A percentile compares a stretch with the other conserved stretches of the same genome.
These are phyloP conservation scores for Perodicticus potto DNA, from an alignment of 2,797 vertebrate genomes.

Conservation along the genomic window DNA sequence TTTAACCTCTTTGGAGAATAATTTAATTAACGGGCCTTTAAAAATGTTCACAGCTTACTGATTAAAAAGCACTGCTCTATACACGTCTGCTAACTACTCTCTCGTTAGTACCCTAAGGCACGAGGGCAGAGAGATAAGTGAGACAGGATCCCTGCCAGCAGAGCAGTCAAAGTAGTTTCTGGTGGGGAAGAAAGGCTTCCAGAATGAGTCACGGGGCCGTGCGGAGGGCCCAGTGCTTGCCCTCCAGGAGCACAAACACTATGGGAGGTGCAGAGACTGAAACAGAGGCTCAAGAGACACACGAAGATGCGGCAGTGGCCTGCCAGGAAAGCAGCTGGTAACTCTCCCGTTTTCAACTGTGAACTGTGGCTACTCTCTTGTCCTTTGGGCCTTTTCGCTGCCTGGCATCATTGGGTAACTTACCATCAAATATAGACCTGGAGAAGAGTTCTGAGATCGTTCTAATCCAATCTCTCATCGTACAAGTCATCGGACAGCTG, in stretches of 20 bases:
- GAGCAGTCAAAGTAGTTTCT: not conserved
- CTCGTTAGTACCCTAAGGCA: not conserved
- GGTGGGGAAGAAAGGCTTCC: not conserved
- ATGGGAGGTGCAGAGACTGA: not conserved
- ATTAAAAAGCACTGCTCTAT: no score
- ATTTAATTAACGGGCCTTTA: no score
- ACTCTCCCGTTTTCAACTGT: not conserved
- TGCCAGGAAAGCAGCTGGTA: not conserved
- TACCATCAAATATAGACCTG: not conserved
- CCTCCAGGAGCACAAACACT: not conserved
- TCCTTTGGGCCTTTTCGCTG: not conserved
- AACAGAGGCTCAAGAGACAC: not conserved
- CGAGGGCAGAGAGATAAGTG: not conserved
- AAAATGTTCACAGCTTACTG: no score
- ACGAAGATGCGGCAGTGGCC: accelerated
- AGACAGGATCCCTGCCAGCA: not conserved
- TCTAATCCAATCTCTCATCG: not conserved
- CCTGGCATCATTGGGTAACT: not conserved
- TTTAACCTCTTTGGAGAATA: no score
- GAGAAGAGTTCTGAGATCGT: constrained; percentile 2
- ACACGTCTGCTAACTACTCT: not conserved
- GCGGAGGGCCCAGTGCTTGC: not conserved
- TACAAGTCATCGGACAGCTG: not conserved
- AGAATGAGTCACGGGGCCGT: not conserved
- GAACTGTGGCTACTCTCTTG: not conserved